phyloP scores from a whole-genome alignment of 2,888 invertebrate genomes.

The Cosmopolites sordidus region DNA sequence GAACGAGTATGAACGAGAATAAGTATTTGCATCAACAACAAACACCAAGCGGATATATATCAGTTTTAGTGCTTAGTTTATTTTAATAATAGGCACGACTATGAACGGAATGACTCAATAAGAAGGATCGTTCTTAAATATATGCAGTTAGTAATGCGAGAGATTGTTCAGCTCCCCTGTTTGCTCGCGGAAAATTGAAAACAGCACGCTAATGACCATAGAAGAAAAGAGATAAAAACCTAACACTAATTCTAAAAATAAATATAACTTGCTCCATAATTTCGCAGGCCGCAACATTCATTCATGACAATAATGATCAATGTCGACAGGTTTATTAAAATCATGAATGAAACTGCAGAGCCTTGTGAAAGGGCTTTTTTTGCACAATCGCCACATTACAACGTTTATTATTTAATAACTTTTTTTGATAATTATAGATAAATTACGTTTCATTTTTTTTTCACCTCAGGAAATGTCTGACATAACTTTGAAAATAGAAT shows the following conservation, averaged over 20 bases:
- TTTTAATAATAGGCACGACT: constrained; percentile 1
- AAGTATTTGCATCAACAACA: constrained; percentile 16
- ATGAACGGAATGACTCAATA: neutral
- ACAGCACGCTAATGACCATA: too few relatives aligned
- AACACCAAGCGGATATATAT: too few relatives aligned
- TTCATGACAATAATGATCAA: constrained; percentile 36
- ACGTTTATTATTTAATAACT: neutral
- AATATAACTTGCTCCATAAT: constrained; percentile 28
- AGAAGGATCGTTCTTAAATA: neutral
- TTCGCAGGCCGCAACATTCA: constrained; percentile 29
- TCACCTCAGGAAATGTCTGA: neutral
- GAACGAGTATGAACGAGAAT: neutral
- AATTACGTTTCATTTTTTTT: neutral
- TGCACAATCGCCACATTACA: neutral
- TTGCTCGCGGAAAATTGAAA: too few relatives aligned
- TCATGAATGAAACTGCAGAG: constrained; percentile 33
- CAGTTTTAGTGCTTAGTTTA: neutral
- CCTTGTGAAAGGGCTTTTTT: constrained; percentile 22
- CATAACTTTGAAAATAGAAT: neutral
- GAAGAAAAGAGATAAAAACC: too few relatives aligned
- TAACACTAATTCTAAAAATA: constrained; percentile 33
- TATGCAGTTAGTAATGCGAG: neutral
- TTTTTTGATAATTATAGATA: neutral
- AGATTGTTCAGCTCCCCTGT: too few relatives aligned
- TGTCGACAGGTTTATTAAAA: constrained; percentile 35